Evolutionary conservation across 2,888 invertebrate species (phyloP).

Genomic region (Cantharis nigra): DNA sequence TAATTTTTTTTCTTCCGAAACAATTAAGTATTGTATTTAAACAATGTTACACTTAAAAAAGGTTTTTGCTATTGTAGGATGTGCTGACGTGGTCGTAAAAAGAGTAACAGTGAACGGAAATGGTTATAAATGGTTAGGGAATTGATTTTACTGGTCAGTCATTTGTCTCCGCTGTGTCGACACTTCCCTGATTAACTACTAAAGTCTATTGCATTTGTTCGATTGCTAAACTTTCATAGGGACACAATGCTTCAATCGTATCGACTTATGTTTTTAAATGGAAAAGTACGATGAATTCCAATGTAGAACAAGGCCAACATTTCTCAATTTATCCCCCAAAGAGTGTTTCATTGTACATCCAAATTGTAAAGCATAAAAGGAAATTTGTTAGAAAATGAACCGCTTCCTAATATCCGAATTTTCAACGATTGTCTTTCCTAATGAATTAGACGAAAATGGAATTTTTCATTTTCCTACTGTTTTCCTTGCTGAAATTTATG

Average conservation of each 20-base stretch:
- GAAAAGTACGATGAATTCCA: constrained; percentile 11
- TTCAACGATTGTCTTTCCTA: not conserved
- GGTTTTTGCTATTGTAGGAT: constrained; percentile 2
- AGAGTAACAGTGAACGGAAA: constrained; percentile 26
- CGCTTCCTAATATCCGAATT: not conserved
- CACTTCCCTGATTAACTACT: constrained; percentile 45
- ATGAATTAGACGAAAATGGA: not conserved
- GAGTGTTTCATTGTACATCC: constrained; percentile 1
- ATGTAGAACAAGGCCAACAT: constrained; percentile 14
- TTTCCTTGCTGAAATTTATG: not conserved
- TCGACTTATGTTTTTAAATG: constrained; percentile 19
- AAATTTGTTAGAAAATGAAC: not conserved
- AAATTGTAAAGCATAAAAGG: not conserved
- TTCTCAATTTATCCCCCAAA: constrained; percentile 9
- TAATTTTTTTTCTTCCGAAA: not conserved
- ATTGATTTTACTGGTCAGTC: constrained; percentile 51
- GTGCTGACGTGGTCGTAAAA: constrained; percentile 33
- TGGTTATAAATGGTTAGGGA: constrained; percentile 46
- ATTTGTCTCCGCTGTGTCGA: constrained; percentile 46
- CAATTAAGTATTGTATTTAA: constrained; percentile 1
- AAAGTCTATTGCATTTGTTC: constrained; percentile 43
- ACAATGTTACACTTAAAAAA: constrained; percentile 8
- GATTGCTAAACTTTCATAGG: constrained; percentile 42
- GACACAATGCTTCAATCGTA: constrained; percentile 29
- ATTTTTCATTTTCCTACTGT: not conserved